These are phyloP conservation scores for Procavia capensis DNA, from an alignment of 2,113 vertebrate genomes.

Conservation along the genomic window DNA sequence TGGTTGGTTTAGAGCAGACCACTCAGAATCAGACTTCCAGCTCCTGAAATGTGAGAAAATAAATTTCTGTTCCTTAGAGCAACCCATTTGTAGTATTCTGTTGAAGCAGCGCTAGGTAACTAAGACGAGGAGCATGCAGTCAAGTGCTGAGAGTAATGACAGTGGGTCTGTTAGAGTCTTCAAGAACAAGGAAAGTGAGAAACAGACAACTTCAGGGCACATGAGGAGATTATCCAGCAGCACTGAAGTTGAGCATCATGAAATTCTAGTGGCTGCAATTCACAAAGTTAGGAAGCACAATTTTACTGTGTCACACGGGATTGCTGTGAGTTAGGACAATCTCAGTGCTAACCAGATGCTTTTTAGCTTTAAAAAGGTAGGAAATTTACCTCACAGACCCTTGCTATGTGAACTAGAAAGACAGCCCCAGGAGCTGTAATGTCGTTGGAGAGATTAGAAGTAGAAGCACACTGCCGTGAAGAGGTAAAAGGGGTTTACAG, in stretches of 20 bases:
- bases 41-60: neutral
- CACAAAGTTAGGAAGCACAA: neutral
- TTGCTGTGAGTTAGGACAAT: neutral
- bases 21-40: neutral
- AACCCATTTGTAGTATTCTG: neutral
- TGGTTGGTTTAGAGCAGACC: too few species aligned
- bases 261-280: neutral
- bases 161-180: neutral
- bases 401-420: neutral
- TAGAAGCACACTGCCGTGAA: too few species aligned
- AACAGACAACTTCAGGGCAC: neutral
- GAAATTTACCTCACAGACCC: neutral
- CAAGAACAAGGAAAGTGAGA: neutral
- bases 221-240: neutral
- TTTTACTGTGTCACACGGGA: neutral
- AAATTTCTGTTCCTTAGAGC: neutral
- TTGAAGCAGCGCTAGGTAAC: neutral
- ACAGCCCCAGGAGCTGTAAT: accelerated
- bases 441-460: neutral
- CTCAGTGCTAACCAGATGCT: neutral
- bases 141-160: neutral
- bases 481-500: neutral
- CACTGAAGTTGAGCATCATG: neutral
- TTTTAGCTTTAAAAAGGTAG: neutral
- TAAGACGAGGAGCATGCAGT: neutral